Evolutionary conservation across 2,797 vertebrate species (phyloP).

Genomic region (Otus scops): DNA sequence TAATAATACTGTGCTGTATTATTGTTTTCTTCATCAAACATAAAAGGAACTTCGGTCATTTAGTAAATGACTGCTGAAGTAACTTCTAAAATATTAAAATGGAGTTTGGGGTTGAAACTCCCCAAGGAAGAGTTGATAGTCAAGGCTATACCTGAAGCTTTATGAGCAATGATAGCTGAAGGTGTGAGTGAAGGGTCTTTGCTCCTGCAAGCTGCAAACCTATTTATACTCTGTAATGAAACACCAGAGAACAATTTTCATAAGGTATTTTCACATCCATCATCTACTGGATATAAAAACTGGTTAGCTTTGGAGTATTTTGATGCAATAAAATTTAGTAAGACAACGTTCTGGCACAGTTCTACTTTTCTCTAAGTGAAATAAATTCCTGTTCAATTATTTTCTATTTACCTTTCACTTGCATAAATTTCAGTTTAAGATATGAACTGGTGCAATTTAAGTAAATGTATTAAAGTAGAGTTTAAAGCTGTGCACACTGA

Average conservation of each 20-base stretch:
- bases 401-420: not conserved
- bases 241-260: conserved; percentile 50
- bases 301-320: not conserved
- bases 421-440: not conserved
- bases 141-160: not conserved
- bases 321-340: not conserved
- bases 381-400: not conserved
- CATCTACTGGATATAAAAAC: conserved; percentile 2
- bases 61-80: not conserved
- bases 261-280: conserved; percentile 36
- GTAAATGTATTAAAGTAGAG: not conserved
- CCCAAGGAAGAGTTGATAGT: not conserved
- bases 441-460: not conserved
- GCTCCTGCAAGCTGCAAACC: conserved; percentile 59
- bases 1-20: not conserved
- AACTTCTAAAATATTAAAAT: not conserved
- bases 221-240: conserved; percentile 52
- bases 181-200: conserved; percentile 22
- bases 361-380: not conserved
- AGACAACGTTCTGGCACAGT: not conserved
- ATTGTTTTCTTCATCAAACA: not conserved
- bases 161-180: conserved; percentile 51
- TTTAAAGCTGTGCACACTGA: not conserved
- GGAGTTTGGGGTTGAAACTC: not conserved
- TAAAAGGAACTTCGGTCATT: not conserved